Evolutionary conservation across 2,797 vertebrate species (phyloP).

Genomic region (Mus minutoides): DNA sequence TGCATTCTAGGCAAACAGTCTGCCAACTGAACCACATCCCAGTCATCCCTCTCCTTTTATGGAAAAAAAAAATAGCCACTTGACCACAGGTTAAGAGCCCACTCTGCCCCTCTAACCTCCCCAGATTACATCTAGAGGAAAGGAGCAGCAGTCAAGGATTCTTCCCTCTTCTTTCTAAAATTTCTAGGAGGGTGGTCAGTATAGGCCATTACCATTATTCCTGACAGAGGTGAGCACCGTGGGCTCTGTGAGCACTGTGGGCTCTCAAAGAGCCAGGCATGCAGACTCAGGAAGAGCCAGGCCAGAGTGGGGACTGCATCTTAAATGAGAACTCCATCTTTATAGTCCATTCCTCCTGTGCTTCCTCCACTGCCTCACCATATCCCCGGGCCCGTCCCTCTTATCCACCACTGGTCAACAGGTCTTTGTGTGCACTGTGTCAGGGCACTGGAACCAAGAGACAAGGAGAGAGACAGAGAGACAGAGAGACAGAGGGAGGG

Average conservation of each 20-base stretch:
- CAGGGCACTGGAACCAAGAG: neutral
- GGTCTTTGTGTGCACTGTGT: neutral
- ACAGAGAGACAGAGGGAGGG: neutral
- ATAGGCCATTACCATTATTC: rapidly evolving
- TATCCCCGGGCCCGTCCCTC: neutral
- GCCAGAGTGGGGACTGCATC: neutral
- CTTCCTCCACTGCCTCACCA: rapidly evolving
- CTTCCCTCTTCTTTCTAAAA: neutral
- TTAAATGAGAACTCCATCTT: neutral
- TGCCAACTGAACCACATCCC: neutral
- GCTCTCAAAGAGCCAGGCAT: rapidly evolving
- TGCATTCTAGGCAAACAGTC: neutral
- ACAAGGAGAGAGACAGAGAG: neutral
- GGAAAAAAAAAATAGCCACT: neutral
- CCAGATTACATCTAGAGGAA: neutral
- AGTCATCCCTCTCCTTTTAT: neutral
- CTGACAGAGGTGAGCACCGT: neutral
- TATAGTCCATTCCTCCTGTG: rapidly evolving
- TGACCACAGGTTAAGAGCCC: neutral
- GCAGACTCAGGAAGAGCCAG: neutral
- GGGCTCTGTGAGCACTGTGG: neutral
- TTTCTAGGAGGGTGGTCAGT: neutral
- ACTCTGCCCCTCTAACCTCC: too few relatives aligned
- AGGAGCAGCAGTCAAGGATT: neutral
- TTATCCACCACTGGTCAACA: rapidly evolving